Evolutionary conservation across 2,888 invertebrate species (phyloP), one percentile per base, ranked within the genome.

Genomic region (Lasioglossum malachurum): DNA sequence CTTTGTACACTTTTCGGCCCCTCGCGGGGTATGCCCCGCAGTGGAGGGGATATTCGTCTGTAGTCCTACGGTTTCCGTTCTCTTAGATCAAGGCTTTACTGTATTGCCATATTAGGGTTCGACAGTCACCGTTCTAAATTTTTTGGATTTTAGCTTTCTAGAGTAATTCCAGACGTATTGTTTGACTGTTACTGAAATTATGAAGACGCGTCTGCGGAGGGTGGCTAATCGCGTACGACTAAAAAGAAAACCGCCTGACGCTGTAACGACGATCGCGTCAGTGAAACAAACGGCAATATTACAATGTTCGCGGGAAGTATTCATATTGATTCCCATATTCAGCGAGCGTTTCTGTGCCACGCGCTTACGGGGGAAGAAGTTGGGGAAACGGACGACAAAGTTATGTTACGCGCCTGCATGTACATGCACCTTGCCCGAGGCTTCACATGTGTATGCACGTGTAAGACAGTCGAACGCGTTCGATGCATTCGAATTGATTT

Each of bases 401-500:
- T 64, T 64, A 31, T 23, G 38, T 10, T 69, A 69, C 23, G 10
- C 38, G 69, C 23, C 35, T 69, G 38, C 69, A 38, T 19, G 67
- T 64, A 19, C 16, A 31, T 64, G 31, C 64, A 16, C 31, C 31
- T 64, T 19, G 64, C 64, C 31, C 7, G 64, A 16, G 16, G 64
- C 64, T 19, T 31, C 64, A 19, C 16, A 16, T 19, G 64, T 31
- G 31, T 19, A 64, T 64, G 31, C 19, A 31, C 31, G 31, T 64
- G 31, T 19, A 64, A 64, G 64, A 64, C 64, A 64, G 64, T 19
- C 64, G 23, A 77, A 75, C 23, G 64, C 27, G 31, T 14, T 49
- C 27, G 16, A 41, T 53, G 41, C 76, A 77, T 57, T 69, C 19
- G 67, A 69, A 69, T 69, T 69, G 35, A 64, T 69, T 69, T 69